Percentiles rank a stretch among this genome's conserved stretches.
phyloP scores from a whole-genome alignment of 2,797 vertebrate species.

The Eleutherodactylus coqui region DNA sequence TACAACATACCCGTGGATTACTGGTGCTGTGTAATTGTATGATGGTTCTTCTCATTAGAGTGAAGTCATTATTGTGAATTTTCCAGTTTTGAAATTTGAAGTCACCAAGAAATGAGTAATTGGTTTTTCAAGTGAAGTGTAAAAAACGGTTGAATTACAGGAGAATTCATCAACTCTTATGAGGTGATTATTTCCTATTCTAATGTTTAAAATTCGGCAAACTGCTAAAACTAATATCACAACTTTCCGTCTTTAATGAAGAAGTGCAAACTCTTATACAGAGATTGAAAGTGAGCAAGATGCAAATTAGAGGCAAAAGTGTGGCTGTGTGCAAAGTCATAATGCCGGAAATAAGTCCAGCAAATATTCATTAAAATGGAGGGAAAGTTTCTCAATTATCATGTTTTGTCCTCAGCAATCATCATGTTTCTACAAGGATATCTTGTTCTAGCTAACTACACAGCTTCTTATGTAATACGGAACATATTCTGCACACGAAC shows the following conservation, averaged over 20 bases:
- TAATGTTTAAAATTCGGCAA: neutral
- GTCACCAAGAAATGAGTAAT: conserved; percentile 6
- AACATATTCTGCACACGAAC: too few species aligned
- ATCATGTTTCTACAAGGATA: too few species aligned
- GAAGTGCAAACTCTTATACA: neutral
- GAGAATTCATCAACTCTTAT: neutral
- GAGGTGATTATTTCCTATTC: neutral
- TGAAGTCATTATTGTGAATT: neutral
- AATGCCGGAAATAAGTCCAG: neutral
- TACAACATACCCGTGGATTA: neutral
- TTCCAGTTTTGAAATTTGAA: neutral
- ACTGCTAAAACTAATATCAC: conserved; percentile 9
- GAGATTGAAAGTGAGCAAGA: neutral
- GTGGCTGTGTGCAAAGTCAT: neutral
- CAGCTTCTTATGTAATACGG: too few species aligned
- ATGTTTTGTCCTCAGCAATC: too few species aligned
- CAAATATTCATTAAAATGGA: neutral
- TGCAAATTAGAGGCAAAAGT: neutral
- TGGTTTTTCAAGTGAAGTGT: conserved; percentile 28
- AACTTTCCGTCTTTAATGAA: neutral
- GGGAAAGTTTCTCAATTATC: neutral
- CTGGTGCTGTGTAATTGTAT: neutral
- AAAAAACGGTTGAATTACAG: neutral
- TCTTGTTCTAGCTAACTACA: too few species aligned
- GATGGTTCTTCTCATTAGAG: too few species aligned